Conservation (phyloP, 1,140 invertebrate species). For the Drosophila neocordata region DNA sequence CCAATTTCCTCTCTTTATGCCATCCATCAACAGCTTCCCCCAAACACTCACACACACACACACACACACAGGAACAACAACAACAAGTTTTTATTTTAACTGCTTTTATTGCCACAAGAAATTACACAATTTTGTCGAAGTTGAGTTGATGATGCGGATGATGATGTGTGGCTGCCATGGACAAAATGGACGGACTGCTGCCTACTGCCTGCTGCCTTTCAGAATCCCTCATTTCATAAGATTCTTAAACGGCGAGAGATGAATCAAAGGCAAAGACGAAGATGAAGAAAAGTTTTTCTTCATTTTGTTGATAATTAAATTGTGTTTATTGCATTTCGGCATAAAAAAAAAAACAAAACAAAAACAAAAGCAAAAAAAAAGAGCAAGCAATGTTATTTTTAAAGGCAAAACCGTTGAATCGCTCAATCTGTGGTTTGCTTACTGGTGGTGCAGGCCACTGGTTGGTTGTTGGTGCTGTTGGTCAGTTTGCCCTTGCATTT, state of each 20-base stretch:
- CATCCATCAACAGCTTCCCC: slow-evolving; percentile 5
- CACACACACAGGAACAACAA: background rate
- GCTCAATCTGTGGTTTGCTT: background rate
- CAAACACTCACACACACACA: too few relatives aligned
- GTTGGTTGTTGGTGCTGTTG: background rate
- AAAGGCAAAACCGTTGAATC: background rate
- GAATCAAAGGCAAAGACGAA: background rate
- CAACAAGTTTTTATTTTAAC: slow-evolving; percentile 9
- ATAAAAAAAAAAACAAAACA: too few relatives aligned
- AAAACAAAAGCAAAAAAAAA: too few relatives aligned
- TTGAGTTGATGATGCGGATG: slow-evolving; percentile 1
- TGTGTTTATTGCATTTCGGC: slow-evolving; percentile 34
- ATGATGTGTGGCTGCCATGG: slow-evolving; percentile 4
- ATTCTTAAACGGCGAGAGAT: background rate
- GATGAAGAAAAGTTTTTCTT: slow-evolving; percentile 37
- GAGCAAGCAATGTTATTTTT: slow-evolving; percentile 8
- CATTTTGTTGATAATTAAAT: slow-evolving; percentile 19
- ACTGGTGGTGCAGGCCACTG: slow-evolving; percentile 2
- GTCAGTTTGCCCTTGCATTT: slow-evolving; percentile 9
- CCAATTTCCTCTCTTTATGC: slow-evolving; percentile 10
- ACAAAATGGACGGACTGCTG: too few relatives aligned
- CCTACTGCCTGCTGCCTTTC: too few relatives aligned
- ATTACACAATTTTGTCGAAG: slow-evolving; percentile 10
- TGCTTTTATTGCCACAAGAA: slow-evolving; percentile 11
- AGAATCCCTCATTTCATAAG: background rate